Conservation (phyloP, 2,888 invertebrate genomes). For the Lepidocyrtoides sp. region DNA sequence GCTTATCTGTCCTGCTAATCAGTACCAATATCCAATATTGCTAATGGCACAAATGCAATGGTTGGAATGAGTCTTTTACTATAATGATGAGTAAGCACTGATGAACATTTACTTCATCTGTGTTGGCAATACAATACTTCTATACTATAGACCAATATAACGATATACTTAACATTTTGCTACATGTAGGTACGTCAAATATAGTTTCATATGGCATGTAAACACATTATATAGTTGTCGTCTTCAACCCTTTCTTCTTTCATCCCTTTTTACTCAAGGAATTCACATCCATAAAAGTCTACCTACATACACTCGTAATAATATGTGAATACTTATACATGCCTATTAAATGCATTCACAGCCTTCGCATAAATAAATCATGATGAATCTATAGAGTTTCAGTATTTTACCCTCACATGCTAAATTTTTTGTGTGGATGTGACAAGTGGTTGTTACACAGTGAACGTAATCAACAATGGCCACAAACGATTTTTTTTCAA, state of each 20-base stretch:
- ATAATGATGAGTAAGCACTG: conserved; percentile 33
- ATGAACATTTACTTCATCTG: conserved; percentile 1
- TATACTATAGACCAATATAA: too few relatives aligned
- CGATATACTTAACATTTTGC: background rate
- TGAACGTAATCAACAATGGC: background rate
- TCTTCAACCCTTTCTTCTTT: conserved; percentile 65
- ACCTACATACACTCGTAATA: conserved; percentile 28
- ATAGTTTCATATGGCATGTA: background rate
- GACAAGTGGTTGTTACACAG: conserved; percentile 45
- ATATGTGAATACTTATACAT: background rate
- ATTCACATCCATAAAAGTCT: conserved; percentile 57
- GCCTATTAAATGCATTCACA: background rate
- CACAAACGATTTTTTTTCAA: background rate
- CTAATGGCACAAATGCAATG: conserved; percentile 31
- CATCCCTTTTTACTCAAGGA: conserved; percentile 63
- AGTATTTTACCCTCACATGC: background rate
- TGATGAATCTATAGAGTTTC: conserved; percentile 1
- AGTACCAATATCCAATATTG: background rate
- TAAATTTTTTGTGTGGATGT: conserved; percentile 26
- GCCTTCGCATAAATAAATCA: conserved; percentile 45
- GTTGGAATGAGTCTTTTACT: conserved; percentile 27
- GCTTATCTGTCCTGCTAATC: conserved; percentile 7
- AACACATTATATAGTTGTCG: conserved; percentile 27
- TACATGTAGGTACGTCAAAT: background rate
- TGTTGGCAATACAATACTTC: too few relatives aligned